Conservation (phyloP, 2,113 vertebrate genomes). For the Tupaia tana region DNA sequence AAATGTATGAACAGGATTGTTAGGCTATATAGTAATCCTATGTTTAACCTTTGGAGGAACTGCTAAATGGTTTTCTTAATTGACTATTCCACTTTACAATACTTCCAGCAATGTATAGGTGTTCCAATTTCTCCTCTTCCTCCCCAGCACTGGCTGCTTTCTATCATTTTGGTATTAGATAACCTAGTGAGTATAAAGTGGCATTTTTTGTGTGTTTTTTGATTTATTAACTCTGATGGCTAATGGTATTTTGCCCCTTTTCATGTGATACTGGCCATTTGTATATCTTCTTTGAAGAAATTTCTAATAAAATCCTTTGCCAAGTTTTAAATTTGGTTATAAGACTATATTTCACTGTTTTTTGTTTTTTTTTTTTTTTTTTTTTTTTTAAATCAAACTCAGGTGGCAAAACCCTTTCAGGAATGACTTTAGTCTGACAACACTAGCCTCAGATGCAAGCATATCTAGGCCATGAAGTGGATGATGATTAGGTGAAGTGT, state of each 20-base stretch:
- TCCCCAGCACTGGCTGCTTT: neutral
- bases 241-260: neutral
- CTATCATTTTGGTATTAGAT: neutral
- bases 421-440: neutral
- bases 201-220: neutral
- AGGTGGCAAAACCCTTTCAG: neutral
- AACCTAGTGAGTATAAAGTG: neutral
- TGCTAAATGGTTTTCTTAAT: neutral
- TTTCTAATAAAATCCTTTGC: neutral
- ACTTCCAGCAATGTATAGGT: neutral
- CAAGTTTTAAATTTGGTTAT: neutral
- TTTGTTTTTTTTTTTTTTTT: neutral
- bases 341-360: too few species aligned
- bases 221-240: neutral
- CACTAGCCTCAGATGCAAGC: neutral
- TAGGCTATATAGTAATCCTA: neutral
- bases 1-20: neutral
- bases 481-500: neutral
- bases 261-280: neutral
- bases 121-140: neutral
- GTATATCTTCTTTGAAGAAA: neutral
- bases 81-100: neutral
- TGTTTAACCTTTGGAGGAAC: neutral
- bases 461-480: neutral
- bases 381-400: constrained; percentile 38